Evolutionary conservation across 2,113 vertebrate species (phyloP), one percentile per base, ranked within the genome.

Genomic region (Pagrus major): DNA sequence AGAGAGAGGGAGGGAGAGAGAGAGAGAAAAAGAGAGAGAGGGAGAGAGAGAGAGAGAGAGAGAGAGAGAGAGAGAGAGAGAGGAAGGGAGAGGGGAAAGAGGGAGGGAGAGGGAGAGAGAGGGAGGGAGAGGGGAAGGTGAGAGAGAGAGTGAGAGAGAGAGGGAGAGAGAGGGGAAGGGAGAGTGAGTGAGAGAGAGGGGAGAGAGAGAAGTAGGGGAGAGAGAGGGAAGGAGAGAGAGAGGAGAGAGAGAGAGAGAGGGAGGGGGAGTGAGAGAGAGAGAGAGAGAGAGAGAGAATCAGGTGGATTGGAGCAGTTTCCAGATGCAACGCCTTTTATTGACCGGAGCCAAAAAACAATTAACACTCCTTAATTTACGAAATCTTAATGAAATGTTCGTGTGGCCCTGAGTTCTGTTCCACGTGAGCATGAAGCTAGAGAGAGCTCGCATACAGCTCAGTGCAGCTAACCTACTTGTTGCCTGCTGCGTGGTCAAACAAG

Each of bases 381-480:
- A 69, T 78, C 3, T 10, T 60, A 12, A 33, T 23, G 16, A 6
- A 41, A 51, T 42, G n/a, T 12, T n/a, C 11, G 1, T 39, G 55
- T 56, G 9, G 47, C 37, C 47, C 47, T 46, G 21, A n/a, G 6
- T 55, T 47, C 14, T 35, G 16, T 8, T 29, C 21, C 31, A 23
- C 39, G 3, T 81, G 21, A 37, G 12, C 39, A 14, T 44, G 16
- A 51, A 27, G 63, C 25, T 9, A 5, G 3, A 29, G 15, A 11
- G 3, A 29, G 18, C n/a, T 51, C 10, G 21, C 41, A 3, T 73
- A 35, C 15, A 46, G 9, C 25, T 41, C 35, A 29, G 29, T 5
- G 29, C 65, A 29, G n/a, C 55, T 71, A 23, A 20, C 56, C 60
- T 76, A 83, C 76, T 79, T 86, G 84, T 84, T 89, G 85, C 59